A percentile compares a stretch with the other conserved stretches of the same genome.
Conservation (phyloP, 2,797 vertebrate species). For the Acanthiza pusilla region DNA sequence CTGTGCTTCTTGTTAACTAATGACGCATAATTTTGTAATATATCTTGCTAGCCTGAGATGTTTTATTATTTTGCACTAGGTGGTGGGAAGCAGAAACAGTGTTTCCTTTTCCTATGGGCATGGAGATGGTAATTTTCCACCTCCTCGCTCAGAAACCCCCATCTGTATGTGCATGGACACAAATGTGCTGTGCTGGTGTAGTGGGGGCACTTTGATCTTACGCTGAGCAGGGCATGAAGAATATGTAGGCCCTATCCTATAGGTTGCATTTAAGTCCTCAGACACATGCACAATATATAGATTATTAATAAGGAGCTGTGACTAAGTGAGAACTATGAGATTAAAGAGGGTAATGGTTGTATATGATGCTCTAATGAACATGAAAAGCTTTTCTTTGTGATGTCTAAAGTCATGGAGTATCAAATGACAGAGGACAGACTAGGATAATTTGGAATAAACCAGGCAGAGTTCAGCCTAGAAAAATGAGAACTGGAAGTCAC, state of each 20-base stretch:
- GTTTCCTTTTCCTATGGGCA: neutral
- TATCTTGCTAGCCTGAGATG: neutral
- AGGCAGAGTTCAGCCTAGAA: neutral
- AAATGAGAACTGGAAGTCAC: neutral
- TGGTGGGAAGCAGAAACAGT: neutral
- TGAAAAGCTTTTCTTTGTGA: neutral
- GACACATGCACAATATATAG: rapidly evolving
- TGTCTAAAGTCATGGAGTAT: neutral
- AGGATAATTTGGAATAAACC: neutral
- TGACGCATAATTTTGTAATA: neutral
- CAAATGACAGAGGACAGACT: neutral
- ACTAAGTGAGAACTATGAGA: neutral
- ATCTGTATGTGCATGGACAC: rapidly evolving
- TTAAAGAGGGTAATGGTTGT: neutral
- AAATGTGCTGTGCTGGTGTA: neutral
- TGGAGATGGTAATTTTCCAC: neutral
- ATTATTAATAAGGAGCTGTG: neutral
- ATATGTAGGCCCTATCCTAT: neutral
- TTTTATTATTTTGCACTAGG: neutral
- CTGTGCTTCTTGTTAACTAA: constrained; percentile 70
- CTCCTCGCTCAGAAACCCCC: rapidly evolving
- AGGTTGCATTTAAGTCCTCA: neutral
- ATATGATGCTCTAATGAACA: neutral
- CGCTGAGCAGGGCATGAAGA: neutral
- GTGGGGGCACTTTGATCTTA: neutral